phyloP scores from a whole-genome alignment of 1,140 invertebrate species.

The Drosophila albomicans region DNA sequence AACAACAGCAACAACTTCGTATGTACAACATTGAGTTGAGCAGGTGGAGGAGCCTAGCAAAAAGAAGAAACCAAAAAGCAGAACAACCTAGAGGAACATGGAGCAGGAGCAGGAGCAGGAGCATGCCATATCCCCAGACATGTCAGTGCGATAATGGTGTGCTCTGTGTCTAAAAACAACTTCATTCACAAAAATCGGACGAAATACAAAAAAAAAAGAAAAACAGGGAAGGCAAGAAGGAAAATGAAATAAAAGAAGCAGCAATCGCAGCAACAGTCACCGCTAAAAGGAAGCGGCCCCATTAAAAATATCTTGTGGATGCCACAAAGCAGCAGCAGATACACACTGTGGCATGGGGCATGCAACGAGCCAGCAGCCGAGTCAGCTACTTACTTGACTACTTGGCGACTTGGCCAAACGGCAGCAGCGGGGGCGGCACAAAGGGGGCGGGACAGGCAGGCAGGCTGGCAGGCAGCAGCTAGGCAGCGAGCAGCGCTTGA shows the following conservation, averaged over 20 bases:
- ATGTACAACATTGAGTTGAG: constrained; percentile 29
- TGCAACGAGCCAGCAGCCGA: constrained; percentile 32
- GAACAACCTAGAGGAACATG: not conserved
- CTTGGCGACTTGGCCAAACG: constrained; percentile 33
- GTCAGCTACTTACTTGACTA: constrained; percentile 52
- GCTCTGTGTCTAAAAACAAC: constrained; percentile 70
- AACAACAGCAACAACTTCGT: constrained; percentile 23
- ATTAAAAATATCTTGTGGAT: constrained; percentile 83
- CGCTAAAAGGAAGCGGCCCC: constrained; percentile 75
- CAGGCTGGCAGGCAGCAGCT: too few species aligned
- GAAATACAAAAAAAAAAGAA: constrained; percentile 42
- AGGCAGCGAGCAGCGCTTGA: constrained; percentile 19
- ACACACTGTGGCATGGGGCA: constrained; percentile 28
- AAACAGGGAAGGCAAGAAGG: not conserved
- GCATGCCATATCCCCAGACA: constrained; percentile 70
- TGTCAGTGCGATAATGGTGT: constrained; percentile 81
- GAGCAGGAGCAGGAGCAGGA: not conserved
- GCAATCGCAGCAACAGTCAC: constrained; percentile 45
- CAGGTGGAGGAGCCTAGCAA: constrained; percentile 32
- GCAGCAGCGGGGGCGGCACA: constrained; percentile 63
- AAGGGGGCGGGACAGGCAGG: constrained; percentile 14
- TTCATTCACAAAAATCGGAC: constrained; percentile 82
- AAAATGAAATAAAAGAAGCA: constrained; percentile 6
- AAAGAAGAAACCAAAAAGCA: constrained; percentile 1
- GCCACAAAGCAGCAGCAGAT: constrained; percentile 67